A percentile compares a stretch with the other conserved stretches of the same genome.
Evolutionary conservation across 2,888 invertebrate species (phyloP).

Genomic region (Arenicola marina): DNA sequence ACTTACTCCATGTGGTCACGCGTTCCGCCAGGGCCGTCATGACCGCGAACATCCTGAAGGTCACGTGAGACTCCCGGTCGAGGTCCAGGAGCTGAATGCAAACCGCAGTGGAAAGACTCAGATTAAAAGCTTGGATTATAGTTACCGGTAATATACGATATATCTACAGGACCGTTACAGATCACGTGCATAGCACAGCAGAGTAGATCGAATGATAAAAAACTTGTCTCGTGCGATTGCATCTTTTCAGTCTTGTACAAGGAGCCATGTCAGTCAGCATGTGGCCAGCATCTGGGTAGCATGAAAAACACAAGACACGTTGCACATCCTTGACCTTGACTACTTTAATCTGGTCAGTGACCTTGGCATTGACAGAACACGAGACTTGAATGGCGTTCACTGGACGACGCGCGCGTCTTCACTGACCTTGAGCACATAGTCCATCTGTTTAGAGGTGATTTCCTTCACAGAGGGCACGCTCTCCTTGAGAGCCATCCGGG

Average conservation of each 20-base stretch:
- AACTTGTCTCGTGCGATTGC: too few species aligned
- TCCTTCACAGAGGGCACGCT: conserved; percentile 51
- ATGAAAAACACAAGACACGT: too few species aligned
- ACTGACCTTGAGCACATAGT: conserved; percentile 55
- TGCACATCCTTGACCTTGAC: too few species aligned
- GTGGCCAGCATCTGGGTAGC: too few species aligned
- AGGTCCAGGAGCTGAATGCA: conserved; percentile 51
- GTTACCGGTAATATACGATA: not conserved
- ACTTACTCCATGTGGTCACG: too few species aligned
- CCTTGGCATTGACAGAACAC: too few species aligned
- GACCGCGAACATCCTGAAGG: conserved; percentile 60
- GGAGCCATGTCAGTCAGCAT: too few species aligned
- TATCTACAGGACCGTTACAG: not conserved
- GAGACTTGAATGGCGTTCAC: not conserved
- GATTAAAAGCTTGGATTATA: too few species aligned
- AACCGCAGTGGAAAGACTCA: too few species aligned
- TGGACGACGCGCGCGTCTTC: not conserved
- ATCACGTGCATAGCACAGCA: not conserved
- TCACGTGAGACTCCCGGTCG: conserved; percentile 54
- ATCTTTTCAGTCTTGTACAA: too few species aligned
- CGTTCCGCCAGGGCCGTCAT: conserved; percentile 56
- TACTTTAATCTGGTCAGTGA: too few species aligned
- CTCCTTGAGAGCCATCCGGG: conserved; percentile 48
- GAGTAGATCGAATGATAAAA: too few species aligned
- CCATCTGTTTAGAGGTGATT: conserved; percentile 54